Conservation (phyloP, 2,113 vertebrate genomes). For the Grallaria varia region DNA sequence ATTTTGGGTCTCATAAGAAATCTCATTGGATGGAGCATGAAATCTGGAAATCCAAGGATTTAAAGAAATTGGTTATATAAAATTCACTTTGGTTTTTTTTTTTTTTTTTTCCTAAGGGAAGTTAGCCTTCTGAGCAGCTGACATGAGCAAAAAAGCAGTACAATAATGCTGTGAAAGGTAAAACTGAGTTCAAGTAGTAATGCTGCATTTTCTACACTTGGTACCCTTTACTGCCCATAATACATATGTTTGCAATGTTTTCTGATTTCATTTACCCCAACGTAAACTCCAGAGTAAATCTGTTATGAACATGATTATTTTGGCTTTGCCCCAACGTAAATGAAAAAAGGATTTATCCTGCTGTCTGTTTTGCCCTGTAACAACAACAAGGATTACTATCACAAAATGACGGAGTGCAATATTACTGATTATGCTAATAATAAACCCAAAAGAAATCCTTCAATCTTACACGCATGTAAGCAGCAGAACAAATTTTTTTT, state of each 20-base stretch:
- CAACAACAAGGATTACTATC: neutral
- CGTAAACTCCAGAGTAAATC: neutral
- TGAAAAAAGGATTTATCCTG: neutral
- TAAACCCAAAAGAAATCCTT: constrained; percentile 25
- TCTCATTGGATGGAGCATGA: neutral
- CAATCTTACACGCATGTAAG: constrained; percentile 5
- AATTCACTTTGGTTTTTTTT: neutral
- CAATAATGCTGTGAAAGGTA: neutral
- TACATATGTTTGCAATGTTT: neutral
- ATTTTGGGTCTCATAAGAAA: constrained; percentile 21
- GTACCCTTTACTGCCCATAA: neutral
- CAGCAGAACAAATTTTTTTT: constrained; percentile 6
- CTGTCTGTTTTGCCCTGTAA: neutral
- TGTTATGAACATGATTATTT: neutral
- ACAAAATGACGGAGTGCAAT: neutral
- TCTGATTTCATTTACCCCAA: neutral
- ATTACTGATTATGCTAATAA: constrained; percentile 43
- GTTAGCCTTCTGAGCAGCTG: neutral
- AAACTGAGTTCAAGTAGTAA: neutral
- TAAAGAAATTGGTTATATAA: neutral
- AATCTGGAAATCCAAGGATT: constrained; percentile 26
- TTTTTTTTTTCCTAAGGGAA: neutral
- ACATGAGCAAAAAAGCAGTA: neutral
- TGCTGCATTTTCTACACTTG: neutral
- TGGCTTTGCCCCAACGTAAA: neutral